phyloP scores from a whole-genome alignment of 2,888 invertebrate species.

The Diogma glabrata region DNA sequence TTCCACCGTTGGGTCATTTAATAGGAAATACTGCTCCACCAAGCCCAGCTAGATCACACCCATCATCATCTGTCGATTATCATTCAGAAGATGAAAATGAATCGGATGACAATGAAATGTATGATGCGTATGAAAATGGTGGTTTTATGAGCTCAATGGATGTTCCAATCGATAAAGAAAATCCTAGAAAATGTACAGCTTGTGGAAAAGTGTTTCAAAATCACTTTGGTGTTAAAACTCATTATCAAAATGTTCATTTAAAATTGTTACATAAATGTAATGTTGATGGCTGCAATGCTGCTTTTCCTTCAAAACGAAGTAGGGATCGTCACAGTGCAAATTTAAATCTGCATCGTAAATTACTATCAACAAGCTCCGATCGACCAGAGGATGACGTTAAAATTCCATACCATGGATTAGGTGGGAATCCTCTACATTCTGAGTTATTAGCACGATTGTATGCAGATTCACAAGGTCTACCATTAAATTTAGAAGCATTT shows the following conservation, averaged over 20 bases:
- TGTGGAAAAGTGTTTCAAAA: slow-evolving; percentile 92
- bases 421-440: slow-evolving; percentile 57
- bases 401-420: slow-evolving; percentile 38
- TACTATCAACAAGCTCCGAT: slow-evolving; percentile 58
- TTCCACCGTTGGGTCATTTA: slow-evolving; percentile 38
- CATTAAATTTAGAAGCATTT: slow-evolving; percentile 52
- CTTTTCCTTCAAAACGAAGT: slow-evolving; percentile 85
- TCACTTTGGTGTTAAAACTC: slow-evolving; percentile 84
- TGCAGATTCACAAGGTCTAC: slow-evolving; percentile 53
- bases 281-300: slow-evolving; percentile 88
- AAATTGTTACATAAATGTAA: slow-evolving; percentile 93
- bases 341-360: slow-evolving; percentile 78
- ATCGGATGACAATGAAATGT: slow-evolving; percentile 42
- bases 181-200: slow-evolving; percentile 80
- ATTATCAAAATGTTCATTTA: slow-evolving; percentile 90
- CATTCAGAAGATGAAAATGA: slow-evolving; percentile 42
- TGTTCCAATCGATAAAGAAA: slow-evolving; percentile 83
- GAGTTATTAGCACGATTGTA: slow-evolving; percentile 69
- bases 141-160: slow-evolving; percentile 50
- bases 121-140: slow-evolving; percentile 58
- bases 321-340: slow-evolving; percentile 90
- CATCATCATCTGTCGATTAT: slow-evolving; percentile 49
- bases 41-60: slow-evolving; percentile 46
- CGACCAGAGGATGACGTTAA: slow-evolving; percentile 39
- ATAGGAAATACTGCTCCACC: slow-evolving; percentile 40